phyloP scores from a whole-genome alignment of 2,888 invertebrate species.

The Drosophila ustulata region DNA sequence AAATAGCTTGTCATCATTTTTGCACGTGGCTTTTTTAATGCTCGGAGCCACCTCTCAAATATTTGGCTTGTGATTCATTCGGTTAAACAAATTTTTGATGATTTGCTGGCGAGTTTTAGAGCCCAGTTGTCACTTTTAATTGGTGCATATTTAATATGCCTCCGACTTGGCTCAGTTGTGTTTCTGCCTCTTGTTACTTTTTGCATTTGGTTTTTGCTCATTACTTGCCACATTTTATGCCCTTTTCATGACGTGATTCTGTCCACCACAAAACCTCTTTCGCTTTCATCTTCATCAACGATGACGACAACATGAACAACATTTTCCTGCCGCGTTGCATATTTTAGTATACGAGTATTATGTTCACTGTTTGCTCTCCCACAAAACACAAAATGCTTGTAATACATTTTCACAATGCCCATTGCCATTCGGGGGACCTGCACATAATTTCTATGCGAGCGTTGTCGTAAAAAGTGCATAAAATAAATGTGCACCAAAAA shows the following conservation, averaged over 20 bases:
- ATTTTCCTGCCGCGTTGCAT: conserved; percentile 68
- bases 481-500: conserved; percentile 70
- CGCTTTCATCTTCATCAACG: conserved; percentile 16
- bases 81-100: conserved; percentile 64
- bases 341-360: conserved; percentile 61
- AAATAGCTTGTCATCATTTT: conserved; percentile 51
- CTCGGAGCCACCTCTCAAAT: conserved; percentile 45
- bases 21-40: conserved; percentile 44
- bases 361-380: conserved; percentile 42
- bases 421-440: conserved; percentile 38
- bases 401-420: conserved; percentile 57
- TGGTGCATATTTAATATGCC: conserved; percentile 75
- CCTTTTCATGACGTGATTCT: conserved; percentile 62
- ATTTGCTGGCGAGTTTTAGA: conserved; percentile 44
- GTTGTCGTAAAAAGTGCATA: conserved; percentile 70
- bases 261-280: not conserved
- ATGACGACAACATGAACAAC: conserved; percentile 23
- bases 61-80: conserved; percentile 65
- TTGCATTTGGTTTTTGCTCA: conserved; percentile 42
- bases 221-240: conserved; percentile 64
- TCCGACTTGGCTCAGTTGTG: not conserved
- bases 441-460: conserved; percentile 70
- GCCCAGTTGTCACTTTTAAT: conserved; percentile 71
- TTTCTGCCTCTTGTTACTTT: not conserved
- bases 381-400: conserved; percentile 34